Evolutionary conservation across 92 coral and sea anemone species (phyloP), one percentile per base, ranked within the genome.

Genomic region (Parazoanthus atlanticus): DNA sequence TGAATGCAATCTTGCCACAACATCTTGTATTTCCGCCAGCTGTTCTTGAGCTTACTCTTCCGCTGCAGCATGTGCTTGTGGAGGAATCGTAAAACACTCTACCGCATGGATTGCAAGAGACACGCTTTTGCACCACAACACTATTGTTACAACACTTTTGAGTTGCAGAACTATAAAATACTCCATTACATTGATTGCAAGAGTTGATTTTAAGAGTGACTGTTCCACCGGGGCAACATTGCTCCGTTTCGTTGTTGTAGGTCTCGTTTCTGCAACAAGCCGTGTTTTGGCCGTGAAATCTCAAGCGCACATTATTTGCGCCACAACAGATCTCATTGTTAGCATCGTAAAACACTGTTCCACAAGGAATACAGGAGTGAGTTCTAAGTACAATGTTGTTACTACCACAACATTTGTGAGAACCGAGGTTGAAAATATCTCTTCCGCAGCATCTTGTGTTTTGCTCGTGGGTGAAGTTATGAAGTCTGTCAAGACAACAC

Each of bases 1-100:
- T 83, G 77, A 15, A 34, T n/a, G 87, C 75, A 30, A n/a, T n/a
- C 13, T 1, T 32, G 8, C 78, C 87, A 66, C 87, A 83, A 21
- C 87, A 83, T 29, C 23, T 9, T 9, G 87, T 83, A 26, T 19
- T 66, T 1, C 3, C 3, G 33, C 87, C 87, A 33, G 71, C 49
- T 58, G 78, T 19, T 83, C 87, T 83, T 67, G 12, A 1, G 15
- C 56, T 56, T 11, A 83, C 19, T 33, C 77, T 12, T 17, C 34
- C 10, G 33, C 19, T 38, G 49, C 87, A 83, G 78, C 87, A 83
- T 61, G 66, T 67, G 30, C 32, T 21, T 19, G 15, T 34, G 54
- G 19, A 28, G 3, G 76, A 33, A 61, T 83, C 74, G 33, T 33
- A 83, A 46, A 49, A 17, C 33, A 16, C 54, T 4, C 25, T 28